Evolutionary conservation across 2,113 vertebrate species (phyloP).

Genomic region (Puffinus mauretanicus): DNA sequence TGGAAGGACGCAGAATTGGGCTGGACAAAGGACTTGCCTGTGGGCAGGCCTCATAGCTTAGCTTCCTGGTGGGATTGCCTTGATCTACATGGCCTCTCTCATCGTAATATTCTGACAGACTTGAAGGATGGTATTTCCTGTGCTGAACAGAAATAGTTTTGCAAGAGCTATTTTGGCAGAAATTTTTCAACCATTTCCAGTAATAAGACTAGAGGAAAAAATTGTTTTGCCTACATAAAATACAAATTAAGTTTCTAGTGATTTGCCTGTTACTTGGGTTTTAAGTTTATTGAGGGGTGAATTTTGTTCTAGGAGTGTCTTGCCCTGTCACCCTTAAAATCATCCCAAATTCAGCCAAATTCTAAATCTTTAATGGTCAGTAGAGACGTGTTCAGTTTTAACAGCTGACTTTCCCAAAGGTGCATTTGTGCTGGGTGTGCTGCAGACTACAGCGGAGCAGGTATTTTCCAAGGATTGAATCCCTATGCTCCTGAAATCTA

Average conservation of each 20-base stretch:
- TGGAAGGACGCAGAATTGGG: neutral
- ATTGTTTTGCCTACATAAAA: neutral
- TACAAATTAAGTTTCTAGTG: neutral
- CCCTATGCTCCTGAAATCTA: neutral
- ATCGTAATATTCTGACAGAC: neutral
- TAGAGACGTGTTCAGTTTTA: neutral
- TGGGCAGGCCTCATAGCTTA: neutral
- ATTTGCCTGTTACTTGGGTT: neutral
- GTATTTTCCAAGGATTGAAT: neutral
- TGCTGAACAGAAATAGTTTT: neutral
- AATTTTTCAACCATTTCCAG: neutral
- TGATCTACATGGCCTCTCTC: neutral
- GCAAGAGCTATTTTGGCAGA: neutral
- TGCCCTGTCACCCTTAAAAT: neutral
- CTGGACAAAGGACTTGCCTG: neutral
- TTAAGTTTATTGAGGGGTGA: neutral
- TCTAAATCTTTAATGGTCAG: neutral
- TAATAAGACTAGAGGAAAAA: neutral
- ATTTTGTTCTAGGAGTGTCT: neutral
- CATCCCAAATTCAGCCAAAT: neutral
- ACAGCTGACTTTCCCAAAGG: neutral
- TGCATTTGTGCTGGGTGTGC: neutral
- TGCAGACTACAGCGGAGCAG: rapidly evolving
- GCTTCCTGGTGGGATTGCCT: neutral
- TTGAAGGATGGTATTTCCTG: neutral